These are phyloP conservation scores for Doris montereyensis DNA, from an alignment of 2,888 invertebrate genomes.

Conservation along the genomic window DNA sequence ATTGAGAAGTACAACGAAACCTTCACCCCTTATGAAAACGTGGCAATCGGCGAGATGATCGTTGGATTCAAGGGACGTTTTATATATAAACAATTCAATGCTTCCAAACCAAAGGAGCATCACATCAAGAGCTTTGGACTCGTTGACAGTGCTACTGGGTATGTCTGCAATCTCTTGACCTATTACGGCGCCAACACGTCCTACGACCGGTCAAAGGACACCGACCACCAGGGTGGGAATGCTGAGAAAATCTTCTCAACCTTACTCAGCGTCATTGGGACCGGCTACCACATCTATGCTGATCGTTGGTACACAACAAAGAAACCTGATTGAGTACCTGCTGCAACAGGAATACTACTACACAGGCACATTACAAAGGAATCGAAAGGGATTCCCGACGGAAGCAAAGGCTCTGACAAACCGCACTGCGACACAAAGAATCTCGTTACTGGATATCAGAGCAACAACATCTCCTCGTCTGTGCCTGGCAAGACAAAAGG, in stretches of 20 bases:
- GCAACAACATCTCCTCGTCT: no score
- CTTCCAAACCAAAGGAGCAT: no score
- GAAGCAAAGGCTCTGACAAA: no score
- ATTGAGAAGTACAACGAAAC: not conserved
- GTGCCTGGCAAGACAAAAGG: no score
- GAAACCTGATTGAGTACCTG: no score
- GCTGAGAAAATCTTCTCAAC: not conserved
- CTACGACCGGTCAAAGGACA: not conserved
- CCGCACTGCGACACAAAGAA: no score
- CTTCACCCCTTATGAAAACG: not conserved
- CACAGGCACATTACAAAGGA: not conserved
- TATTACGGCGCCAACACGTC: conserved; percentile 1
- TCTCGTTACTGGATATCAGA: no score
- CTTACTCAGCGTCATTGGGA: not conserved
- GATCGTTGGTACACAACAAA: no score
- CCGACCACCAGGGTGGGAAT: not conserved
- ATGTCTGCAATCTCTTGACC: conserved; percentile 1
- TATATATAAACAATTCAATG: no score
- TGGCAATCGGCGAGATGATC: not conserved
- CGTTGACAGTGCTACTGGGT: no score
- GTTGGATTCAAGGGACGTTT: not conserved
- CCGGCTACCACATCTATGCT: conserved; percentile 4
- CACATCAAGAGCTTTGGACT: no score
- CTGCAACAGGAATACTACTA: no score
- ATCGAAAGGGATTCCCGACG: not conserved